Conservation (phyloP, 2,888 invertebrate genomes). For the Pelosia muscerda region DNA sequence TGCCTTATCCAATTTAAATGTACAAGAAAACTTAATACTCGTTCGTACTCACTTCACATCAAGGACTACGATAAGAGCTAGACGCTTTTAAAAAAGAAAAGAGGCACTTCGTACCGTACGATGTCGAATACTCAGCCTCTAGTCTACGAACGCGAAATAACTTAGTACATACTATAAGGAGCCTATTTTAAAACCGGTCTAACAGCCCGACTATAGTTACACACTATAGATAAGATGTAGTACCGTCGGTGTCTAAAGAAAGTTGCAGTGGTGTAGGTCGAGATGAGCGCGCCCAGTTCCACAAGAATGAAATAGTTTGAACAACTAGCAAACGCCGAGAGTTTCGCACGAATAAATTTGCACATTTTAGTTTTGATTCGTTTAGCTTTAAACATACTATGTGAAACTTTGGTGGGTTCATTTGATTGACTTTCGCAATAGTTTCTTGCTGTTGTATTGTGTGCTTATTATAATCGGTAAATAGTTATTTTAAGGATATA, state of each 20-base stretch:
- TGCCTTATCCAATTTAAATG: neutral
- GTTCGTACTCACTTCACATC: neutral
- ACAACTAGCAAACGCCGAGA: slow-evolving; percentile 36
- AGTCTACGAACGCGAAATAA: slow-evolving; percentile 13
- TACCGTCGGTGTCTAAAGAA: slow-evolving; percentile 69
- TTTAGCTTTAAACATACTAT: slow-evolving; percentile 24
- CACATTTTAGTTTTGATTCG: slow-evolving; percentile 38
- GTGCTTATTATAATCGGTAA: neutral
- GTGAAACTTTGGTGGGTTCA: slow-evolving; percentile 29
- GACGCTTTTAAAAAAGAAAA: neutral
- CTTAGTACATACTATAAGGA: slow-evolving; percentile 20
- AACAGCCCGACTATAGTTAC: slow-evolving; percentile 58
- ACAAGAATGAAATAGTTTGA: slow-evolving; percentile 55
- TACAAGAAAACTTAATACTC: neutral
- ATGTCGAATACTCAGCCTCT: slow-evolving; percentile 5
- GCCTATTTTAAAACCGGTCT: slow-evolving; percentile 61
- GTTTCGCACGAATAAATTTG: slow-evolving; percentile 47
- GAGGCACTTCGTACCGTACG: neutral
- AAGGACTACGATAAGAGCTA: neutral
- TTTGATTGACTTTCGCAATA: slow-evolving; percentile 17
- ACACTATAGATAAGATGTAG: slow-evolving; percentile 46
- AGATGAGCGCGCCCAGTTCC: slow-evolving; percentile 58
- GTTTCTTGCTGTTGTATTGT: slow-evolving; percentile 7
- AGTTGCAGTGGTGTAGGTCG: slow-evolving; percentile 80
- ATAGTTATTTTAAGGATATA: neutral